phyloP scores from a whole-genome alignment of 1,140 invertebrate genomes.

The Pomacea maculata region DNA sequence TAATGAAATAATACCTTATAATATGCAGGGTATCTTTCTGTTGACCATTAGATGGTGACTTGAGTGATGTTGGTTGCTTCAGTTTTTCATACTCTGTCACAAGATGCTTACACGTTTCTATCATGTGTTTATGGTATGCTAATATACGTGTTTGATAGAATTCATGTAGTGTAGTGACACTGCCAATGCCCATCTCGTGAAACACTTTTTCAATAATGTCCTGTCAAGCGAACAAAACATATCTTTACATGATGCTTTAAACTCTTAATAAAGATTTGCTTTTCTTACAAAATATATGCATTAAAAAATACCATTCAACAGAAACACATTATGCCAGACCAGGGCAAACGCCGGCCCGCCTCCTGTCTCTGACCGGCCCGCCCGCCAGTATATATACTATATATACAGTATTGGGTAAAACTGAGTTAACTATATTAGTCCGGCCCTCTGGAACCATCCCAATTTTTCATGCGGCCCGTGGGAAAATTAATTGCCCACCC shows the following conservation, averaged over 20 bases:
- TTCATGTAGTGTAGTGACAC: constrained; percentile 66
- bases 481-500: too few species aligned
- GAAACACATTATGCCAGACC: too few species aligned
- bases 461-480: too few species aligned
- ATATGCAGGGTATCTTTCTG: constrained; percentile 33
- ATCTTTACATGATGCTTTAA: too few species aligned
- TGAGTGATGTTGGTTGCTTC: constrained; percentile 31
- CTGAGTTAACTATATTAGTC: too few species aligned
- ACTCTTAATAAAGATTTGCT: neutral
- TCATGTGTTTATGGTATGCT: constrained; percentile 67
- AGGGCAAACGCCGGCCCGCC: too few species aligned
- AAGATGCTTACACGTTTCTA: constrained; percentile 65
- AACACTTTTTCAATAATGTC: constrained; percentile 71
- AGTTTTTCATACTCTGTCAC: constrained; percentile 67
- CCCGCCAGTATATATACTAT: too few species aligned
- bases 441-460: too few species aligned
- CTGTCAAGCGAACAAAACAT: constrained; percentile 46
- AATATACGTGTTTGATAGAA: constrained; percentile 70
- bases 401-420: too few species aligned
- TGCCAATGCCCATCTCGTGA: constrained; percentile 70
- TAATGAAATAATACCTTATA: constrained; percentile 25
- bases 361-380: too few species aligned
- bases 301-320: too few species aligned
- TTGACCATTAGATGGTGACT: constrained; percentile 26
- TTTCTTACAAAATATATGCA: too few species aligned